Base-by-base conservation (phyloP, 1,140 invertebrate genomes). In the Ectropis grisescens region DNA sequence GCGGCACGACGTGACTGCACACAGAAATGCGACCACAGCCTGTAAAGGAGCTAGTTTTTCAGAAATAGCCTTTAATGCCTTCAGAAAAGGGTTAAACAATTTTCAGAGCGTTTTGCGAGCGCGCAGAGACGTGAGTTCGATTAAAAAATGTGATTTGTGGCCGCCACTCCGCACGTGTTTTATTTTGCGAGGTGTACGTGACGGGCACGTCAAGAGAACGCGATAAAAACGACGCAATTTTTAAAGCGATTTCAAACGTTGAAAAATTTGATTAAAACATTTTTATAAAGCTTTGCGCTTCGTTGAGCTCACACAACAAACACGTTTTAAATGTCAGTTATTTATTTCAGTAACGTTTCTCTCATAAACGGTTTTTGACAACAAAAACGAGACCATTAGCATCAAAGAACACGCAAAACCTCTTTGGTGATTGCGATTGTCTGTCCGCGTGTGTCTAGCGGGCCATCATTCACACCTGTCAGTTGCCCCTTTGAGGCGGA, bases 71-170 rank as follows among this genome's bases (percentile, higher is more conserved):
- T 14, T 16, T 44, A 33, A 11, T 1, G 5, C 7, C 1, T 5
- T 1, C 13, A 2, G 1, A 22, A 33, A 44, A 34, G 27, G 24
- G 31, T 24, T 5, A 16, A n/a, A 11, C 2, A 11, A 11, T 19
- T n/a, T 3, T 13, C 10, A 10, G 23, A 16, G 2, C 23, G 33
- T 30, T 41, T 51, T 64, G 54, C 35, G 30, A 28, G 31, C 44
- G 47, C 41, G 49, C 48, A 48, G 47, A 59, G 56, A 70, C 66
- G 68, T 67, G 70, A 65, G 62, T 57, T 62, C 69, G 69, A 76
- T 79, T 79, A 75, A 79, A 75, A 79, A 79, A 75, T 79, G 60
- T 79, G 74, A 79, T 79, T 79, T 79, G 74, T 71, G 70, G 69
- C 56, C 47, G 56, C 55, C 61, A 62, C 49, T 65, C 50, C 47